Evolutionary conservation across 2,888 invertebrate species (phyloP).

Genomic region (Smittia aterrima): DNA sequence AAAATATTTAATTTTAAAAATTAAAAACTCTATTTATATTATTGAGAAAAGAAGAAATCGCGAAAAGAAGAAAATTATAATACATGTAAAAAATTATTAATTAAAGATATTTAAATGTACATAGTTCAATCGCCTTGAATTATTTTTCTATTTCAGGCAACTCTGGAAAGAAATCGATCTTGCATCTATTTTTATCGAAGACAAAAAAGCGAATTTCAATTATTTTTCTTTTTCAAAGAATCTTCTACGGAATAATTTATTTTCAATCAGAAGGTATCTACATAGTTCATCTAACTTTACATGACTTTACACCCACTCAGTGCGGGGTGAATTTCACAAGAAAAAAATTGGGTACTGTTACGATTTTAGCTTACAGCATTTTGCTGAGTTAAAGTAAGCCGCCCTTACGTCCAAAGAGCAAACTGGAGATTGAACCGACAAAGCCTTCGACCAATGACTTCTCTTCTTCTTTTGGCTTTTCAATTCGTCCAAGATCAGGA

Average conservation of each 20-base stretch:
- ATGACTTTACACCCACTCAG: not conserved
- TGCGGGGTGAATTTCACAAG: not conserved
- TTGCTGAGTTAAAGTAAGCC: slow-evolving; percentile 63
- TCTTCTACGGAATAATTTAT: slow-evolving; percentile 15
- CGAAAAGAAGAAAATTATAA: slow-evolving; percentile 2
- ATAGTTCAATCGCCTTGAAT: not conserved
- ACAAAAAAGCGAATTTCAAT: too few relatives aligned
- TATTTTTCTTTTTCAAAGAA: not conserved
- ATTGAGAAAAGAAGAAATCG: slow-evolving; percentile 8
- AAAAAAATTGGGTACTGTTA: not conserved
- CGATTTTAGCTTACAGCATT: too few relatives aligned
- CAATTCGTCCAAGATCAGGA: slow-evolving; percentile 48
- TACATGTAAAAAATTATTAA: slow-evolving; percentile 29
- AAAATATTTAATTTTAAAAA: slow-evolving; percentile 25
- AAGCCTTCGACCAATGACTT: slow-evolving; percentile 55
- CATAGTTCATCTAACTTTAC: not conserved
- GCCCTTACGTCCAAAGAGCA: slow-evolving; percentile 82
- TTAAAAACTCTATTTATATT: slow-evolving; percentile 26
- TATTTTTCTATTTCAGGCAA: not conserved
- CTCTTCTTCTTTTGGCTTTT: slow-evolving; percentile 42
- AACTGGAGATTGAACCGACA: slow-evolving; percentile 73
- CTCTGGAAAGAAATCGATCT: not conserved
- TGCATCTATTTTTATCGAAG: too few relatives aligned
- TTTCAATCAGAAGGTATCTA: slow-evolving; percentile 6
- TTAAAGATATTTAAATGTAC: slow-evolving; percentile 31